These are phyloP conservation scores for Lathamus discolor DNA, from an alignment of 2,113 vertebrate genomes.

Conservation along the genomic window DNA sequence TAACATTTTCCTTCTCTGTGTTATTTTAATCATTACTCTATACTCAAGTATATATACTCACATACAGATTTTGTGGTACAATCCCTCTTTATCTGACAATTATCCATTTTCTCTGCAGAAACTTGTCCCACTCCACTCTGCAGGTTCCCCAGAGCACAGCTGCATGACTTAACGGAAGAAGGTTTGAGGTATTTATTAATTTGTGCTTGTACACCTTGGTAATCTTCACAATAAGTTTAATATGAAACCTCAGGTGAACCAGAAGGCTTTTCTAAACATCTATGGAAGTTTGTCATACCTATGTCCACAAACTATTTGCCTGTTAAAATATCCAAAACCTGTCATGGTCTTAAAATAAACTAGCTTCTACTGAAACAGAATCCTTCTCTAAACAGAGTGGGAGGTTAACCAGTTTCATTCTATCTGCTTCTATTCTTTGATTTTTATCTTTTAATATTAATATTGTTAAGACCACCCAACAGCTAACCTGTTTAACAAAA, in stretches of 20 bases:
- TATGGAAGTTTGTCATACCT: constrained; percentile 20
- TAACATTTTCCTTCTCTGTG: not conserved
- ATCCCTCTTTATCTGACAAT: not conserved
- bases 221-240: constrained; percentile 7
- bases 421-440: constrained; percentile 75
- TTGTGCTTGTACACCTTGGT: constrained; percentile 24
- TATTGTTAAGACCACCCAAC: constrained; percentile 92
- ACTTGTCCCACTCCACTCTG: not conserved
- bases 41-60: not conserved
- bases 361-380: constrained; percentile 66
- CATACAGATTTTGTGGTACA: not conserved
- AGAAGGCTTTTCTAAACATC: constrained; percentile 54
- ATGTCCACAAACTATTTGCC: constrained; percentile 42
- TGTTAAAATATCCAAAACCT: constrained; percentile 54
- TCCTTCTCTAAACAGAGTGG: constrained; percentile 73
- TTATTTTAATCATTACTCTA: not conserved
- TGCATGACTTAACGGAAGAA: not conserved
- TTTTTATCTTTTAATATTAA: constrained; percentile 90
- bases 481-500: constrained; percentile 82
- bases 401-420: constrained; percentile 65
- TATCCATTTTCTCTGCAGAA: not conserved
- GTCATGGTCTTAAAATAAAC: constrained; percentile 31
- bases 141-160: not conserved
- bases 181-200: not conserved
- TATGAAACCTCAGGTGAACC: constrained; percentile 43